Conservation (phyloP, 1,140 invertebrate genomes). For the Adelges cooleyi region DNA sequence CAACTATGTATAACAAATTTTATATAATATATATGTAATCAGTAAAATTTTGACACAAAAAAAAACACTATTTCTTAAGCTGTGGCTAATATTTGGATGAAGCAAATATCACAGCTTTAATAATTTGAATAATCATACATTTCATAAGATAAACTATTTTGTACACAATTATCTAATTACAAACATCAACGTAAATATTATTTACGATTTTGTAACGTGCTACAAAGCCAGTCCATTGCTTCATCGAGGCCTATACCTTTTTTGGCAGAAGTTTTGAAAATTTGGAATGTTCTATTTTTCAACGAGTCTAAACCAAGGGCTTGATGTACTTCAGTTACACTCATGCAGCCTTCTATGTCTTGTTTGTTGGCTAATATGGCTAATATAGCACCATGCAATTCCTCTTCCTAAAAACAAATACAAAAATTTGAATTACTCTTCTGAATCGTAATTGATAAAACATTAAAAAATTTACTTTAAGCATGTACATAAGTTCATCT, state of each 20-base stretch:
- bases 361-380: constrained; percentile 99
- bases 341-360: constrained; percentile 94
- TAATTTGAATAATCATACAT: too few relatives aligned
- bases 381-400: constrained; percentile 85
- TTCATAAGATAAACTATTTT: too few relatives aligned
- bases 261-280: constrained; percentile 97
- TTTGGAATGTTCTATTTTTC: constrained; percentile 97
- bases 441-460: not conserved
- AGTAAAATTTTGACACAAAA: too few relatives aligned
- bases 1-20: too few relatives aligned
- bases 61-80: too few relatives aligned
- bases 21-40: too few relatives aligned
- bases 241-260: constrained; percentile 97
- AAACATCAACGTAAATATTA: constrained; percentile 36
- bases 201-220: constrained; percentile 77
- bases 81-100: too few relatives aligned
- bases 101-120: too few relatives aligned
- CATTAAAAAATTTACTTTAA: constrained; percentile 56
- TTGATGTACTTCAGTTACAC: constrained; percentile 91
- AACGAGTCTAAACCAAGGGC: constrained; percentile 86
- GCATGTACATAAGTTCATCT: constrained; percentile 94
- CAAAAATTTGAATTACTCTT: constrained; percentile 7
- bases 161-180: constrained; percentile 10
- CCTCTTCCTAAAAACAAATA: constrained; percentile 71
- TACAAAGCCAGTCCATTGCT: constrained; percentile 97